Conservation (phyloP, 2,113 vertebrate species). For the Indicator maculatus region DNA sequence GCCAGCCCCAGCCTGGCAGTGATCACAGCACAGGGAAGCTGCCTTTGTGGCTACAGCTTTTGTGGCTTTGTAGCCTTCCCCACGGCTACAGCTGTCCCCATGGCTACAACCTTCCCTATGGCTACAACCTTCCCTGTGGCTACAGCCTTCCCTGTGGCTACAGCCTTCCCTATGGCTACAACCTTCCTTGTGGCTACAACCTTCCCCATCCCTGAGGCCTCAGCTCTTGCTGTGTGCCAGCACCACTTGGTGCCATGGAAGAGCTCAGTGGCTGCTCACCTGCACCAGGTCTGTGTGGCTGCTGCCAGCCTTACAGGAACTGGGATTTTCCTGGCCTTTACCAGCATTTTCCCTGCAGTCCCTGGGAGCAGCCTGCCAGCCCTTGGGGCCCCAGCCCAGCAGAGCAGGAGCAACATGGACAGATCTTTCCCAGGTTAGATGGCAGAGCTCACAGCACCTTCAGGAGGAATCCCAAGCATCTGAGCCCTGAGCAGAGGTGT, state of each 20-base stretch:
- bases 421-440: neutral
- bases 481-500: neutral
- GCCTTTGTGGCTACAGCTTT: too few relatives aligned
- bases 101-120: too few relatives aligned
- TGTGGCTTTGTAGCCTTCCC: too few relatives aligned
- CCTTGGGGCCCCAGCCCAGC: neutral
- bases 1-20: too few relatives aligned
- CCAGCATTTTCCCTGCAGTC: neutral
- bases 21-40: too few relatives aligned
- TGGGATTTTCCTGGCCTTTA: neutral
- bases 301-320: neutral
- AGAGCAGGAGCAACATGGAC: neutral
- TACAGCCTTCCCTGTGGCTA: too few relatives aligned
- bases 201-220: neutral
- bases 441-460: neutral
- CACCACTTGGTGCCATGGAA: neutral
- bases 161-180: too few relatives aligned
- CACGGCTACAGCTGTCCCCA: too few relatives aligned
- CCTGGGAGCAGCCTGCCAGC: neutral
- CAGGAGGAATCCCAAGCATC: neutral
- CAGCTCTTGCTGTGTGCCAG: neutral
- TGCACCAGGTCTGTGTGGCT: rapidly evolving
- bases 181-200: neutral
- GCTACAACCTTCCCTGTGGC: too few relatives aligned
- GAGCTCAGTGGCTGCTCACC: rapidly evolving